Evolutionary conservation across 2,113 vertebrate genomes (phyloP).

Genomic region (Neomonachus schauinslandi): DNA sequence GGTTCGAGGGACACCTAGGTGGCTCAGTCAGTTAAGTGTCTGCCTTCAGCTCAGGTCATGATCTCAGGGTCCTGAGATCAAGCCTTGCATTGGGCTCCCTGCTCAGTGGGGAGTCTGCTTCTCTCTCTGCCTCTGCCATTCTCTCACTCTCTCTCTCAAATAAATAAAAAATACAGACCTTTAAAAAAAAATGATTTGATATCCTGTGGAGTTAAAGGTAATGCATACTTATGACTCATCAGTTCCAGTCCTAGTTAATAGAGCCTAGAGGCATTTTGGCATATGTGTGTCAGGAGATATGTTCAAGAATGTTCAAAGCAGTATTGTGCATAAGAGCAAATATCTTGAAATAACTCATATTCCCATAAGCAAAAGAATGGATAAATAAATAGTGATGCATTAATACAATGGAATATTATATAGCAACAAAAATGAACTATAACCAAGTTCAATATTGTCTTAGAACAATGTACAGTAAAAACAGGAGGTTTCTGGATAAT

Average conservation of each 20-base stretch:
- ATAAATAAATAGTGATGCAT: no score
- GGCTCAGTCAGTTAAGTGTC: not conserved
- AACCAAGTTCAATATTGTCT: not conserved
- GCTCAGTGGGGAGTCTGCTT: not conserved
- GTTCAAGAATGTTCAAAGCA: not conserved
- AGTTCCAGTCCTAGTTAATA: not conserved
- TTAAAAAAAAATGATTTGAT: not conserved
- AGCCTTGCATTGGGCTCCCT: not conserved
- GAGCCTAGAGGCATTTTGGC: not conserved
- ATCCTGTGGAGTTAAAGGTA: not conserved
- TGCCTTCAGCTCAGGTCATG: not conserved
- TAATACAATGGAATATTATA: not conserved
- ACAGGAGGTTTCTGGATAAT: not conserved
- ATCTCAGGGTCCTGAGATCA: not conserved
- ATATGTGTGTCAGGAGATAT: not conserved
- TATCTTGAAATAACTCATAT: not conserved
- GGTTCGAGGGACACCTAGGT: not conserved
- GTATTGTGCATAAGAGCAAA: not conserved
- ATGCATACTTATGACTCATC: no score
- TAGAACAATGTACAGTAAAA: not conserved
- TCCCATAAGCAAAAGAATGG: not conserved
- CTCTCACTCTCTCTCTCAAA: not conserved
- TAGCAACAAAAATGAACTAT: not conserved
- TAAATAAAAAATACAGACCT: not conserved
- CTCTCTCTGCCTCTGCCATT: not conserved